Evolutionary conservation across 2,888 invertebrate species (phyloP), one percentile per base, ranked within the genome.

Genomic region (Spilarctia lutea): DNA sequence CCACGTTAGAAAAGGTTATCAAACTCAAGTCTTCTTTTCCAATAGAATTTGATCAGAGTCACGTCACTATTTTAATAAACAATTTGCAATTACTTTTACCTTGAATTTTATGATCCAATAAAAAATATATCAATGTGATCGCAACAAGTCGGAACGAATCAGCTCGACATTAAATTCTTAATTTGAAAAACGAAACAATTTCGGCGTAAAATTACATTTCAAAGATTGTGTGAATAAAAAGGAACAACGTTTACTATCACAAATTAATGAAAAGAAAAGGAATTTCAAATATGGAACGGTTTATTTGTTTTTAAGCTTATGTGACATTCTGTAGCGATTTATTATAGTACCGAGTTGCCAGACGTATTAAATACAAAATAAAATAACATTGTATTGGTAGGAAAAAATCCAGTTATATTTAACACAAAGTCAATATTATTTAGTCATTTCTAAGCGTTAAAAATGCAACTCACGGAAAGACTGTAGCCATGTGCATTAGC

Each of bases 121-220:
- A 77, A 69, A 70, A 74, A 8, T 72, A 52, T 74, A 69, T 71
- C 65, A 68, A 77, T 72, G 69, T 48, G 48, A 69, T 63, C 68
- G 52, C 63, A 77, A 77, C 74, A 67, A 75, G 45, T 65, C 13
- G 74, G 60, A 72, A 77, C 77, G 72, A 75, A 77, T 77, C 69
- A 63, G 33, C 48, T 65, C 60, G 42, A 67, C 60, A 70, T 65
- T 72, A 74, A 68, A 69, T 48, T 45, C 66, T 72, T 72, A 60
- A 67, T 72, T 72, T 48, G 70, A 60, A 70, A 63, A 75, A 75
- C 48, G 75, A 39, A 72, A 75, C 48, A 30, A 52, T 71, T 65
- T 48, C 27, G 3, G 7, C 24, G 27, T 27, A 72, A 60, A 56
- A 39, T 71, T 71, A 71, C 33, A 66, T 56, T 73, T 48, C 24